These are phyloP conservation scores for Pseudomyrmex dendroicus DNA, from an alignment of 1,140 invertebrate genomes.

Conservation along the genomic window DNA sequence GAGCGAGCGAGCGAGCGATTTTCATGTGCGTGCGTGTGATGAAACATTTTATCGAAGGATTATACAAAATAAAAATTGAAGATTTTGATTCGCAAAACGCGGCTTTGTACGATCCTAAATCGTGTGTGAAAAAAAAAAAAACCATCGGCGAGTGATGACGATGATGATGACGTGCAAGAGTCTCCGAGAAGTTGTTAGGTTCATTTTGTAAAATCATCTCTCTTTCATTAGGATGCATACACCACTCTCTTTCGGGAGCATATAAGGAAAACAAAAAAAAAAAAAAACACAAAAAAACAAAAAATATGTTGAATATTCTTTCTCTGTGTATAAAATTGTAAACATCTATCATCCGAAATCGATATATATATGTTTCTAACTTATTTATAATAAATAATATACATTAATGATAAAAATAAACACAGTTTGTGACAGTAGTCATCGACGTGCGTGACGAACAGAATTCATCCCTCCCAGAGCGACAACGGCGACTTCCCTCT, in stretches of 20 bases:
- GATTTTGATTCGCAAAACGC: slow-evolving; percentile 53
- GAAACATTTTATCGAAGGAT: slow-evolving; percentile 64
- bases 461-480: slow-evolving; percentile 20
- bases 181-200: slow-evolving; percentile 80
- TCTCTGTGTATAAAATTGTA: slow-evolving; percentile 84
- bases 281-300: no score
- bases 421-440: slow-evolving; percentile 79
- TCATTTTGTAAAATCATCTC: slow-evolving; percentile 87
- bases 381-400: slow-evolving; percentile 85
- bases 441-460: slow-evolving; percentile 58
- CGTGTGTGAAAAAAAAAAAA: slow-evolving; percentile 14
- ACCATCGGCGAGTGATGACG: slow-evolving; percentile 68
- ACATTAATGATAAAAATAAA: slow-evolving; percentile 85
- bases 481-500: not conserved
- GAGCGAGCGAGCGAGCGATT: slow-evolving; percentile 35
- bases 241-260: slow-evolving; percentile 85
- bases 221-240: slow-evolving; percentile 85
- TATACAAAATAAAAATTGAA: slow-evolving; percentile 41
- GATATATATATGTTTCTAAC: slow-evolving; percentile 82
- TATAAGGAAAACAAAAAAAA: slow-evolving; percentile 38
- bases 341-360: slow-evolving; percentile 82
- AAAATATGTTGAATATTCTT: slow-evolving; percentile 81
- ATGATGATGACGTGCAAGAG: slow-evolving; percentile 71
- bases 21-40: slow-evolving; percentile 40
- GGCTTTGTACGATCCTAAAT: slow-evolving; percentile 63